phyloP scores from a whole-genome alignment of 2,113 vertebrate species.

The Leptosomus discolor region DNA sequence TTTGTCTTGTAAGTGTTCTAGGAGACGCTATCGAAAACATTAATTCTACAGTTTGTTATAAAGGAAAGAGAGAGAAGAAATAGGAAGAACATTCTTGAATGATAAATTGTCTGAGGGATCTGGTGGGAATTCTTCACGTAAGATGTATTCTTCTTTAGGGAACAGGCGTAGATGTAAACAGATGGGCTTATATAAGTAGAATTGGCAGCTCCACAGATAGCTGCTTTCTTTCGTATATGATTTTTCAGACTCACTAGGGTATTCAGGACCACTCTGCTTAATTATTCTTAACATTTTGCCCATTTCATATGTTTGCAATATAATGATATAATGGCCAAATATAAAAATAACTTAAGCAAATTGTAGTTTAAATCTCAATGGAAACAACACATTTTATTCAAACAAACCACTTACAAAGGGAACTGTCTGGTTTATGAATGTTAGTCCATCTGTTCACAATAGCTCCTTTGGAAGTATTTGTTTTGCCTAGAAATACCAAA shows the following conservation, averaged over 20 bases:
- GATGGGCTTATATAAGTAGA: constrained; percentile 60
- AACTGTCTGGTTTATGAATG: constrained; percentile 27
- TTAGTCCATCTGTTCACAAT: constrained; percentile 28
- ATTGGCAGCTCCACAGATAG: constrained; percentile 46
- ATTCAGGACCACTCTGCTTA: constrained; percentile 43
- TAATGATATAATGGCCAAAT: constrained; percentile 47
- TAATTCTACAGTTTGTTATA: neutral
- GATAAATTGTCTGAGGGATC: neutral
- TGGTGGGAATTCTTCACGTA: constrained; percentile 19
- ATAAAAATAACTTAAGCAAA: constrained; percentile 64
- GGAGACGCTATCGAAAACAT: neutral
- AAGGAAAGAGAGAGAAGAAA: neutral
- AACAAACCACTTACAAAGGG: constrained; percentile 24
- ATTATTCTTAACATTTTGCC: constrained; percentile 65
- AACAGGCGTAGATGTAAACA: constrained; percentile 49
- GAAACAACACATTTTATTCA: constrained; percentile 42
- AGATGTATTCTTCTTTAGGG: constrained; percentile 26
- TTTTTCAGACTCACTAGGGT: neutral
- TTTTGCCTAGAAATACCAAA: neutral
- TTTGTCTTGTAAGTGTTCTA: neutral
- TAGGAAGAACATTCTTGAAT: neutral
- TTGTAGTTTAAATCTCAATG: constrained; percentile 16
- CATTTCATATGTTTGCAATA: constrained; percentile 44
- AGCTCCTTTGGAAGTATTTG: constrained; percentile 23
- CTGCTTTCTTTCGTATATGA: constrained; percentile 28